Conservation (phyloP, 1,140 invertebrate genomes). For the Pinna nobilis region DNA sequence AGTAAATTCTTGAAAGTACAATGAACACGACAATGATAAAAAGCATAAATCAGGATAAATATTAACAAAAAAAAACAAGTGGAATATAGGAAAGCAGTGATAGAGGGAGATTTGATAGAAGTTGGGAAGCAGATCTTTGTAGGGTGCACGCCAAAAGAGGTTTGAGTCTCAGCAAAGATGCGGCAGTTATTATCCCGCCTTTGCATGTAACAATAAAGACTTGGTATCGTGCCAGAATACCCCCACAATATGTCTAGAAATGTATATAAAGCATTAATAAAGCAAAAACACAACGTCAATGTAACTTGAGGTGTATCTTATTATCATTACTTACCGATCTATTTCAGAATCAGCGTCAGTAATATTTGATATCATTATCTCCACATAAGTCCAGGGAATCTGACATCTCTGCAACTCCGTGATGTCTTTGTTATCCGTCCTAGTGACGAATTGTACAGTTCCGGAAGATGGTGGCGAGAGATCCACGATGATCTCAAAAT, state of each 20-base stretch:
- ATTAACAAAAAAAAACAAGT: too few species aligned
- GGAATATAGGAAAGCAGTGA: too few species aligned
- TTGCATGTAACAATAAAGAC: too few species aligned
- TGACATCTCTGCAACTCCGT: constrained; percentile 31
- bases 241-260: neutral
- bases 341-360: constrained; percentile 39
- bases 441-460: constrained; percentile 37
- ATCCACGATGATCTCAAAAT: constrained; percentile 37
- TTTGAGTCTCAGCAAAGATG: too few species aligned
- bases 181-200: too few species aligned
- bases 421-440: neutral
- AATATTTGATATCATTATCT: constrained; percentile 24
- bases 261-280: neutral
- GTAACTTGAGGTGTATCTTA: neutral
- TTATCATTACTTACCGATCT: constrained; percentile 27
- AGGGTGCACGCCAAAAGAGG: too few species aligned
- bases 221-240: too few species aligned
- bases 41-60: too few species aligned
- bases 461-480: constrained; percentile 29
- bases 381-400: constrained; percentile 38
- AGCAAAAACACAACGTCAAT: neutral
- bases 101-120: too few species aligned
- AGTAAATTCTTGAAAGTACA: too few species aligned
- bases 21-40: too few species aligned
- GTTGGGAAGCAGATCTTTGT: too few species aligned